A percentile compares a stretch with the other conserved stretches of the same genome.
Conservation (phyloP, 92 coral and sea anemone genomes). For the Blastomussa wellsi region DNA sequence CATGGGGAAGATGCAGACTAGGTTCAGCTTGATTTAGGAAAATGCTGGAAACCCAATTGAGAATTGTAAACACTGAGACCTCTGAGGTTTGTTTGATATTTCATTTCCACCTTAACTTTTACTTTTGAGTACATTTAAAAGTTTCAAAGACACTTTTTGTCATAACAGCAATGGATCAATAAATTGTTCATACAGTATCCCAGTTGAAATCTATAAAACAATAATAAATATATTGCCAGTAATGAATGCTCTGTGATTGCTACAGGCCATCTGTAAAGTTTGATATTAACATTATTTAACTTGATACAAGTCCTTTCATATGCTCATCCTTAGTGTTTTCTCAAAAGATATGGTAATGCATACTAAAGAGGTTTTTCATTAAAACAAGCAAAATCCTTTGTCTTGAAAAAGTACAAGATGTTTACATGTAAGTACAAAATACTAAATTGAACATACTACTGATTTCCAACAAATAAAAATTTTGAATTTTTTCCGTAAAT, state of each 20-base stretch:
- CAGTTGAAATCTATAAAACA: neutral
- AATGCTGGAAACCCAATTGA: too few relatives aligned
- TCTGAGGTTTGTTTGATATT: neutral
- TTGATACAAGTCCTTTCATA: neutral
- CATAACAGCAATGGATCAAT: neutral
- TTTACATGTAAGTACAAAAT: neutral
- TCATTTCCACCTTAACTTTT: neutral
- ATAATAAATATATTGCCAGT: neutral
- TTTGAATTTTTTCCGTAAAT: neutral
- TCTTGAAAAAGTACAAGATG: neutral
- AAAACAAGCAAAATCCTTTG: neutral
- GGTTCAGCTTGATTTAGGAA: neutral
- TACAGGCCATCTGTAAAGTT: neutral
- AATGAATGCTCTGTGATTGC: neutral
- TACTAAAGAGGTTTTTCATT: neutral
- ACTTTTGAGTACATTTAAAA: neutral
- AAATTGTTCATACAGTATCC: neutral
- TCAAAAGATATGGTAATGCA: conserved; percentile 2
- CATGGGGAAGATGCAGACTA: neutral
- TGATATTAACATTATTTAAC: neutral
- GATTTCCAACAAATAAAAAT: neutral
- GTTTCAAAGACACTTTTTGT: neutral
- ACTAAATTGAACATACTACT: neutral
- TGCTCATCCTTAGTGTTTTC: neutral
- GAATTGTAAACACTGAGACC: neutral